Conservation (phyloP, 2,797 vertebrate genomes). For the Sebastes itinus region DNA sequence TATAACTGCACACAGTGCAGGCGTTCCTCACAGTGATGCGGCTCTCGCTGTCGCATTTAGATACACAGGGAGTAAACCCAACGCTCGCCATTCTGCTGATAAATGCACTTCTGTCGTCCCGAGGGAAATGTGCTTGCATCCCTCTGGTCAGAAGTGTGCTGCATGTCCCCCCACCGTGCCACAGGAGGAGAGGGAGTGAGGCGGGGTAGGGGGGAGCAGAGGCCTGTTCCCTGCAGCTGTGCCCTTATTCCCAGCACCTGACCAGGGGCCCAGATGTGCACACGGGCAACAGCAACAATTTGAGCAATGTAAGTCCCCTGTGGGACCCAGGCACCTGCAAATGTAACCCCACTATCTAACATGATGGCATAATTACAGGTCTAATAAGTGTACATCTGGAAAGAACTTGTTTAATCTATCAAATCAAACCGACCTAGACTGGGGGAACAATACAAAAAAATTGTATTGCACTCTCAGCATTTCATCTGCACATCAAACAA, state of each 20-base stretch:
- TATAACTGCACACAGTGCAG: conserved; percentile 58
- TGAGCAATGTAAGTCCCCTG: conserved; percentile 76
- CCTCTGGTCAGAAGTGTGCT: conserved; percentile 72
- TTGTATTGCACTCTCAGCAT: conserved; percentile 58
- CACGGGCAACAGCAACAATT: conserved; percentile 74
- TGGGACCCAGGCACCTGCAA: conserved; percentile 79
- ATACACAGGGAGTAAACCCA: conserved; percentile 60
- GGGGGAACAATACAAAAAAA: conserved; percentile 51
- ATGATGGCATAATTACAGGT: conserved; percentile 74
- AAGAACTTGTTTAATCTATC: conserved; percentile 67
- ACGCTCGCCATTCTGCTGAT: conserved; percentile 75
- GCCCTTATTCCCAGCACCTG: conserved; percentile 81
- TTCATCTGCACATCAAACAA: conserved; percentile 65
- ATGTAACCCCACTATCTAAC: conserved; percentile 66
- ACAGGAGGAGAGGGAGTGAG: conserved; percentile 36
- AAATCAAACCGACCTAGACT: conserved; percentile 45
- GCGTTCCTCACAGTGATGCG: conserved; percentile 32
- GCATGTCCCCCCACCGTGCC: conserved; percentile 48
- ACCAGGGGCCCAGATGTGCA: conserved; percentile 80
- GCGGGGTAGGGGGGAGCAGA: conserved; percentile 8
- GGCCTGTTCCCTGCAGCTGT: conserved; percentile 77
- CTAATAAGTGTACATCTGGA: conserved; percentile 73
- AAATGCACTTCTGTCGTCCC: conserved; percentile 72
- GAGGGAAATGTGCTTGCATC: conserved; percentile 72
- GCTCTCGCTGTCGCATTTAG: conserved; percentile 65